These are phyloP conservation scores for Bathynomus jamesi DNA, from an alignment of 1,140 invertebrate genomes.

Conservation along the genomic window DNA sequence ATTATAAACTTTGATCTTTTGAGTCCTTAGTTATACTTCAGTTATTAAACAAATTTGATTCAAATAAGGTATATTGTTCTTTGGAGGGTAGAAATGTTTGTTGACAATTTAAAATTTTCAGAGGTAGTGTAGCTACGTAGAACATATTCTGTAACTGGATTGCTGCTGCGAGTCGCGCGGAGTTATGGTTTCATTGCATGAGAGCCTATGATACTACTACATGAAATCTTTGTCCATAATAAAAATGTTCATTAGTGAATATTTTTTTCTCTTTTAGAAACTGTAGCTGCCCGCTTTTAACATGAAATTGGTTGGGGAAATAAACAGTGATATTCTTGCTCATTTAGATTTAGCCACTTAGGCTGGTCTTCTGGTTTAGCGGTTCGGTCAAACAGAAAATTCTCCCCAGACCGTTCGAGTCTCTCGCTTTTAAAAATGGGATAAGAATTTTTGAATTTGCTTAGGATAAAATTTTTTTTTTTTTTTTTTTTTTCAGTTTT, in stretches of 20 bases:
- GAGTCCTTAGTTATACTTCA: too few species aligned
- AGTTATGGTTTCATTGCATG: too few species aligned
- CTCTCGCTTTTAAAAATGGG: too few species aligned
- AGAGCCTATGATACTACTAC: neutral
- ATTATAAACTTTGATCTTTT: too few species aligned
- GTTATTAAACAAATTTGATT: too few species aligned
- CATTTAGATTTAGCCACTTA: too few species aligned
- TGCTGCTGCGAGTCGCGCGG: neutral
- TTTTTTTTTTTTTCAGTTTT: neutral
- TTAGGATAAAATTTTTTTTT: constrained; percentile 1
- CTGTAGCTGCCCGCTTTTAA: too few species aligned
- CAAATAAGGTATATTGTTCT: too few species aligned
- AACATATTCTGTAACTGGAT: neutral
- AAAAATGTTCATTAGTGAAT: neutral
- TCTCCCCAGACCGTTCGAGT: too few species aligned
- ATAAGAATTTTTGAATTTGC: neutral
- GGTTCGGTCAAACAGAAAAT: too few species aligned
- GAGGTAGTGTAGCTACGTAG: neutral
- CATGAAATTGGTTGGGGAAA: neutral
- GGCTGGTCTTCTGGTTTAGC: too few species aligned
- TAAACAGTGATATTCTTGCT: neutral
- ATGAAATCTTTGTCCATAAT: neutral
- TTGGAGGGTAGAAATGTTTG: neutral
- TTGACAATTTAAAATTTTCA: neutral
- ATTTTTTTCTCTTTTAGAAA: neutral